A percentile compares a stretch with the other conserved stretches of the same genome.
Conservation (phyloP, 2,797 vertebrate genomes). For the Sibirionetta formosa region DNA sequence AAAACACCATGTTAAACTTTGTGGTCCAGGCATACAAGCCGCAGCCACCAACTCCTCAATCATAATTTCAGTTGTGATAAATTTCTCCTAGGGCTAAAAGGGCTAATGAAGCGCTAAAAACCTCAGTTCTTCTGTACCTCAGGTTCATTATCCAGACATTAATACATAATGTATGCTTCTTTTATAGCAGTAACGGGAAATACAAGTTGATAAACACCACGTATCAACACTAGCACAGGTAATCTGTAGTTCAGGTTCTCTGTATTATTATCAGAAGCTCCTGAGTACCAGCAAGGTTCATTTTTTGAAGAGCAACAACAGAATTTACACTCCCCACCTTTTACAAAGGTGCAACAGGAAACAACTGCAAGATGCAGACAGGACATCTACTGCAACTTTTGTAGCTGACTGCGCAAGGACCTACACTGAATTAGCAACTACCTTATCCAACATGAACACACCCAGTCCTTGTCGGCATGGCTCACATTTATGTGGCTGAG, state of each 20-base stretch:
- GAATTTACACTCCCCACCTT: not conserved
- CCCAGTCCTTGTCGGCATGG: not conserved
- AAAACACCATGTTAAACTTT: fast-evolving
- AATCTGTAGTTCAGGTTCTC: not conserved
- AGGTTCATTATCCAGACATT: not conserved
- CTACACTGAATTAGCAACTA: not conserved
- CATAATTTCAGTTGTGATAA: not conserved
- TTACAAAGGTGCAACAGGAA: not conserved
- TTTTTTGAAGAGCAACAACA: not conserved
- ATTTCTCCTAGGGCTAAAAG: not conserved
- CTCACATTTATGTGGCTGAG: not conserved
- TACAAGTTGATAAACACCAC: not conserved
- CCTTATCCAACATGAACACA: not conserved
- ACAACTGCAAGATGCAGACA: not conserved
- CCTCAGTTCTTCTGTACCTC: not conserved
- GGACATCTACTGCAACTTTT: not conserved
- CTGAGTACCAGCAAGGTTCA: not conserved
- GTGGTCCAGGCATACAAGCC: not conserved
- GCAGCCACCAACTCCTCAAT: not conserved
- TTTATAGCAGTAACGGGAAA: not conserved
- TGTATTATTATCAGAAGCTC: not conserved
- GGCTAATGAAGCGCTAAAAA: not conserved
- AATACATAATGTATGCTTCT: fast-evolving
- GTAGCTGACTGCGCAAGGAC: not conserved
- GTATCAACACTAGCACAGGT: not conserved